Base-by-base conservation (phyloP, 2,797 vertebrate genomes). In the Limnodromus scolopaceus region DNA sequence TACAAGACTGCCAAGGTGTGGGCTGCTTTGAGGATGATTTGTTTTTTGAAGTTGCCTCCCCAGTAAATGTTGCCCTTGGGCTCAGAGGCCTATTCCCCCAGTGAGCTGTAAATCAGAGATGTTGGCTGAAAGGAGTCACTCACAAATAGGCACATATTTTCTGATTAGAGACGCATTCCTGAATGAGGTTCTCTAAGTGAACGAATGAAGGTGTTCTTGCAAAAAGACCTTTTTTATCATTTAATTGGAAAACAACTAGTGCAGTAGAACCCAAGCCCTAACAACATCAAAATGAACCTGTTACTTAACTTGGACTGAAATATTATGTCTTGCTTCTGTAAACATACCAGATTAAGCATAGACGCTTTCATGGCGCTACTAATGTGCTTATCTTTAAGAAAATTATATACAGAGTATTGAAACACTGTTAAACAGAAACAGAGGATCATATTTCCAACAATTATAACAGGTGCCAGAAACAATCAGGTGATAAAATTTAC, bases 331-430 rank as follows among this genome's bases (percentile, higher is more conserved):
- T 45, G 51, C 48, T 84, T 66, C 70, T 83, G 55, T 66, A 71
- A 91, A 55, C 25, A 32, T 5, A 27, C 55, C 70, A 89, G 77
- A 55, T 92, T 66, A 89, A 49, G 48, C 68, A 86, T 0, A 74
- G 48, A 15, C 4, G 23, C 27, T 87, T 87, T 55, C 66, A 19
- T 27, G 45, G 46, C 58, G 22, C 36, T 76, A 27, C 58, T 89
- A 39, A 82, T 57, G 74, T 91, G 70, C 74, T 91, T 87, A 95
- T 58, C 75, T 78, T 20, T 84, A 91, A 92, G 92, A 91, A 89
- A n/a, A 57, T 79, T 74, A 80, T 46, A 82, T 16, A 43, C 12
- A 66, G 51, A 36, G 48, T 46, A 72, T 60, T 82, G 75, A 72
- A 93, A 22, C 30, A 27, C 32, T 15, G 22, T n/a, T 41, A 58